Evolutionary conservation across 1,140 invertebrate species (phyloP).

Genomic region (Mya arenaria): DNA sequence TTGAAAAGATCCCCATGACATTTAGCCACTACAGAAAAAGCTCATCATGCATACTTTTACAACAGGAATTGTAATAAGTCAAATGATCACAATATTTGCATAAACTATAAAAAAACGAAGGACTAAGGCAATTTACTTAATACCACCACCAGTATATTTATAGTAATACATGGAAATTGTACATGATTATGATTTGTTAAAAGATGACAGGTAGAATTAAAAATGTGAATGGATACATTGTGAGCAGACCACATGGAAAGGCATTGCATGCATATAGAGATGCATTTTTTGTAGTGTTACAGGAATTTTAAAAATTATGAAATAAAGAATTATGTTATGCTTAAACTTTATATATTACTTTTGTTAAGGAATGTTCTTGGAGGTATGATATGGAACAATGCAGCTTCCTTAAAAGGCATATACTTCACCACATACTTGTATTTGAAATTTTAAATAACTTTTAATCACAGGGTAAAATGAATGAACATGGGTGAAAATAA

Average conservation of each 20-base stretch:
- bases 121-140: conserved; percentile 32
- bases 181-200: conserved; percentile 15
- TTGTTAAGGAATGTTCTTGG: conserved; percentile 25
- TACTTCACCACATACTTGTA: conserved; percentile 4
- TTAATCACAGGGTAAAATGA: conserved; percentile 8
- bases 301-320: conserved; percentile 4
- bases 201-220: neutral
- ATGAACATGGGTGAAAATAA: neutral
- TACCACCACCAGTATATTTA: conserved; percentile 23
- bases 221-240: neutral
- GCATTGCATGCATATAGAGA: conserved; percentile 1
- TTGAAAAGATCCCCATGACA: conserved; percentile 19
- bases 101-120: conserved; percentile 6
- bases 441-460: conserved; percentile 14
- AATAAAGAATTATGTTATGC: conserved; percentile 15
- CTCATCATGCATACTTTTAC: conserved; percentile 12
- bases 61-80: conserved; percentile 31
- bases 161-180: neutral
- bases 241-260: neutral
- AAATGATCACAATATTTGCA: conserved; percentile 29
- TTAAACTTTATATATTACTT: conserved; percentile 10
- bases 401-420: conserved; percentile 26
- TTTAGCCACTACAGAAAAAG: conserved; percentile 34
- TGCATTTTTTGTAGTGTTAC: conserved; percentile 32
- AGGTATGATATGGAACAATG: conserved; percentile 26